These are phyloP conservation scores for Nymphalis urticae DNA, from an alignment of 2,888 invertebrate genomes.

Conservation along the genomic window DNA sequence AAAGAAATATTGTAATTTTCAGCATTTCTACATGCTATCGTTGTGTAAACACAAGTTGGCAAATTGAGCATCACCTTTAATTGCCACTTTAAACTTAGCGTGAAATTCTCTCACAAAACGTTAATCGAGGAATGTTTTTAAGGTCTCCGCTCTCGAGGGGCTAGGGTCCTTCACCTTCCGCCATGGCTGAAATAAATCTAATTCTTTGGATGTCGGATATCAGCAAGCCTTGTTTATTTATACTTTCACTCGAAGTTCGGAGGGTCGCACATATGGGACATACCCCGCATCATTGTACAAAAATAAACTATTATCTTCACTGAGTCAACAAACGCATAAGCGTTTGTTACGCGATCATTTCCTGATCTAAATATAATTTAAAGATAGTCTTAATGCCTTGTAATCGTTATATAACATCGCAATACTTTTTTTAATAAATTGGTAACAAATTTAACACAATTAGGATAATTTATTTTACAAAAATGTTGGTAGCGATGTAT, in stretches of 20 bases:
- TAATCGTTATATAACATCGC: neutral
- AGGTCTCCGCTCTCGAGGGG: slow-evolving; percentile 55
- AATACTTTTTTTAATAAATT: neutral
- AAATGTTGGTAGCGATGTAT: slow-evolving; percentile 49
- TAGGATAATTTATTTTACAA: slow-evolving; percentile 67
- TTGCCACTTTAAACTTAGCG: slow-evolving; percentile 40
- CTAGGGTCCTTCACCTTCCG: slow-evolving; percentile 75
- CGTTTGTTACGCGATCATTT: slow-evolving; percentile 42
- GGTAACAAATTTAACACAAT: slow-evolving; percentile 50
- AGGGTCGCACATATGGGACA: slow-evolving; percentile 72
- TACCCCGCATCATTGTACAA: slow-evolving; percentile 61
- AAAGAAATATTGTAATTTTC: slow-evolving; percentile 8
- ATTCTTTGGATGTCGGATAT: slow-evolving; percentile 80
- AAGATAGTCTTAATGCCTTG: slow-evolving; percentile 21
- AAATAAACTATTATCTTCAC: slow-evolving; percentile 73
- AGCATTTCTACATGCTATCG: neutral
- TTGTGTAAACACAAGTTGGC: slow-evolving; percentile 8
- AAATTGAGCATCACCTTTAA: slow-evolving; percentile 24
- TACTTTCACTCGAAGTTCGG: slow-evolving; percentile 70
- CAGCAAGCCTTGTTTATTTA: slow-evolving; percentile 81
- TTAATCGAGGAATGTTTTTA: slow-evolving; percentile 49
- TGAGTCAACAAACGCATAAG: slow-evolving; percentile 61
- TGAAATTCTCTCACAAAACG: slow-evolving; percentile 53
- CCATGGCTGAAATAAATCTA: slow-evolving; percentile 77
- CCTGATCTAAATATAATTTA: slow-evolving; percentile 39